phyloP scores from a whole-genome alignment of 2,888 invertebrate genomes.

The Strigamia transsilvanica region DNA sequence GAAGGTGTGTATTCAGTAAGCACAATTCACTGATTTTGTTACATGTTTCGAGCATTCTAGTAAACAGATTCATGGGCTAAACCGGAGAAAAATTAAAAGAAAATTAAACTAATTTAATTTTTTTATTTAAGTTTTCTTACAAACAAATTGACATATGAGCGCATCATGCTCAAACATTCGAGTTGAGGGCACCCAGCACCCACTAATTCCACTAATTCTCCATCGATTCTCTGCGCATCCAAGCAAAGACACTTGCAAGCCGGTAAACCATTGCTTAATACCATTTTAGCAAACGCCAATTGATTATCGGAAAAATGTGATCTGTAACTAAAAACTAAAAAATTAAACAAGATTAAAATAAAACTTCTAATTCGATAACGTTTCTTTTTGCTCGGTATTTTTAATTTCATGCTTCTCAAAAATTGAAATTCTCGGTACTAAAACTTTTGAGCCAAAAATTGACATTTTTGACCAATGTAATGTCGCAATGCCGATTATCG shows the following conservation, averaged over 20 bases:
- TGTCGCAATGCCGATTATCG: too few species aligned
- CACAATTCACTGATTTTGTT: background rate
- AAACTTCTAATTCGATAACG: background rate
- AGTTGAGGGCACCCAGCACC: background rate
- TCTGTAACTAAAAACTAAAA: too few species aligned
- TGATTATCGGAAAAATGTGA: background rate
- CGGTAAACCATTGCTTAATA: background rate
- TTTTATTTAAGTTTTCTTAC: background rate
- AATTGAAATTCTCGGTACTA: too few species aligned
- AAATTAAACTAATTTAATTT: background rate
- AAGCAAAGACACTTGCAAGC: background rate
- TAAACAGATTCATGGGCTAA: background rate
- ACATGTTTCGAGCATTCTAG: background rate
- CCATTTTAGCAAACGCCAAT: background rate
- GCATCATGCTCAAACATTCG: constrained; percentile 13
- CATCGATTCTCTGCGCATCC: constrained; percentile 10
- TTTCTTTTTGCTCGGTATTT: too few species aligned
- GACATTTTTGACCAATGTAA: too few species aligned
- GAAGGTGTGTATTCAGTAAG: background rate
- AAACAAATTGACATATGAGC: background rate
- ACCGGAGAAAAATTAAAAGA: background rate
- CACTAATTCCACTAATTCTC: background rate
- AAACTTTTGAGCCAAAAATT: too few species aligned
- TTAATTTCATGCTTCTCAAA: too few species aligned
- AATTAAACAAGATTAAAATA: background rate